A percentile compares a stretch with the other conserved stretches of the same genome.
These are phyloP conservation scores for Hemitrygon akajei DNA, from an alignment of 2,797 vertebrate genomes.

Conservation along the genomic window DNA sequence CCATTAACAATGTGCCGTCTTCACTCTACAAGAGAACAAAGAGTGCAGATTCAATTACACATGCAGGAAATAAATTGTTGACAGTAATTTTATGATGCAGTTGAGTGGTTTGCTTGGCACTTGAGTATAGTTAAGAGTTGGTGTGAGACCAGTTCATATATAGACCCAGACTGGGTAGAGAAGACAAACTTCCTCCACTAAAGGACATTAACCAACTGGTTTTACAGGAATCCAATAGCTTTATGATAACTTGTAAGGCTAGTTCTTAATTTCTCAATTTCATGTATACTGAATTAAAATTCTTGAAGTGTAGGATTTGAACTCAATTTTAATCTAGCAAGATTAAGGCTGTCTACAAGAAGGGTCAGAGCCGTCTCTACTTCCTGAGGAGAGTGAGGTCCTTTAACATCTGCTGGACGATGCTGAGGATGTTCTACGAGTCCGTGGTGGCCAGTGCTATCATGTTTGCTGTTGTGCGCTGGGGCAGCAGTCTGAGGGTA, in stretches of 20 bases:
- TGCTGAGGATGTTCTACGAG: no score
- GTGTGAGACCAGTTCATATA: not conserved
- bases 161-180: not conserved
- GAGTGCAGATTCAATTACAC: not conserved
- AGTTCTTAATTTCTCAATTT: not conserved
- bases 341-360: no score
- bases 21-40: conserved; percentile 59
- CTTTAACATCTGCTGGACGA: no score
- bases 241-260: not conserved
- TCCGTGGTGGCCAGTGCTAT: no score
- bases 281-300: not conserved
- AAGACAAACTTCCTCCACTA: not conserved
- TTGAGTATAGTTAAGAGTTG: not conserved
- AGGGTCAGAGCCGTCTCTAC: no score
- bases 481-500: no score
- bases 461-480: no score
- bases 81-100: not conserved
- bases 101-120: not conserved
- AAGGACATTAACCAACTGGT: not conserved
- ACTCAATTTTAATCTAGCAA: not conserved
- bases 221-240: not conserved
- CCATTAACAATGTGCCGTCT: conserved; percentile 66
- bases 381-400: no score
- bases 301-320: not conserved
- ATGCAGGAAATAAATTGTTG: no score